phyloP scores from a whole-genome alignment of 2,113 vertebrate species.

The Prinia subflava region DNA sequence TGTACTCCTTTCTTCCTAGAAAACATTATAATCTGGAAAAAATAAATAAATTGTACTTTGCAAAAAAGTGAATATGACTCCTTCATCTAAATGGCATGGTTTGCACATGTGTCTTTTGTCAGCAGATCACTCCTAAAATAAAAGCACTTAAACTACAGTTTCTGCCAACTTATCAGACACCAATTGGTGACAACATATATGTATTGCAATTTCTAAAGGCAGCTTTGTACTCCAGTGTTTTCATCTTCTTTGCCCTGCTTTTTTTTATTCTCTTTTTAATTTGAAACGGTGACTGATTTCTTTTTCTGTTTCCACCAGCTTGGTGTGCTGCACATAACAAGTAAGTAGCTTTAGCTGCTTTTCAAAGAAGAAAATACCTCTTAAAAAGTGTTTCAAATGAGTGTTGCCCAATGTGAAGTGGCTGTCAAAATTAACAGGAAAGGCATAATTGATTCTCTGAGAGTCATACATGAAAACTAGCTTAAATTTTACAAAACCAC shows the following conservation, averaged over 20 bases:
- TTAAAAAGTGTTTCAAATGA: constrained; percentile 19
- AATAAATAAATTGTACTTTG: constrained; percentile 53
- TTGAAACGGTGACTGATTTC: constrained; percentile 38
- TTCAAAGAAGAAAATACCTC: constrained; percentile 25
- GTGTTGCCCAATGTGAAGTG: neutral
- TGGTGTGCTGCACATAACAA: neutral
- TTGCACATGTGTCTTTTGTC: constrained; percentile 53
- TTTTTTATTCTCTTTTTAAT: neutral
- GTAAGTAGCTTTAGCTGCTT: constrained; percentile 27
- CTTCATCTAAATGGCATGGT: constrained; percentile 37
- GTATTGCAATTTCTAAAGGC: constrained; percentile 29
- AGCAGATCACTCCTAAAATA: constrained; percentile 45
- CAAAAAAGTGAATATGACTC: constrained; percentile 36
- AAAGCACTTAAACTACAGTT: constrained; percentile 44
- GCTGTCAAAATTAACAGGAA: constrained; percentile 16
- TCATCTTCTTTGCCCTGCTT: neutral
- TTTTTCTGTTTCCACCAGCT: constrained; percentile 22
- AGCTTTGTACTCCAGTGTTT: constrained; percentile 31
- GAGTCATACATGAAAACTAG: neutral
- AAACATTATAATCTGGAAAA: constrained; percentile 53
- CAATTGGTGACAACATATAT: constrained; percentile 31
- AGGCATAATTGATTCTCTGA: neutral
- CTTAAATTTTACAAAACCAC: neutral
- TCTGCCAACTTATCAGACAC: constrained; percentile 48
- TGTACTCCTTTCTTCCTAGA: constrained; percentile 54